These are phyloP conservation scores for Drosophila tripunctata DNA, from an alignment of 2,888 invertebrate species.

Conservation along the genomic window DNA sequence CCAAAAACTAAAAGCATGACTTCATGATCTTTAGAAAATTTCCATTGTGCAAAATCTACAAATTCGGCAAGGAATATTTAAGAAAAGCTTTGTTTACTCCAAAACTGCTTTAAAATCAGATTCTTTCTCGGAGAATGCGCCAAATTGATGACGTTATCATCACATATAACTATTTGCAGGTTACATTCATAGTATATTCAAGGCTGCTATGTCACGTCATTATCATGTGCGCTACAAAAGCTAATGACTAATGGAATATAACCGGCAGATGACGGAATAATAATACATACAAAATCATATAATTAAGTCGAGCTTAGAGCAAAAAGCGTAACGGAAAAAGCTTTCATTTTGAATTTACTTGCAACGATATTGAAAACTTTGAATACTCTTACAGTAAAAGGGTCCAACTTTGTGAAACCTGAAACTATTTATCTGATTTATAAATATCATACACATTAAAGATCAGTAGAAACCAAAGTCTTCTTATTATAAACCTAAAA, in stretches of 20 bases:
- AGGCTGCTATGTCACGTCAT: background rate
- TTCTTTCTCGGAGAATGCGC: background rate
- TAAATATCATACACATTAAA: background rate
- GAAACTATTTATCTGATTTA: too few species aligned
- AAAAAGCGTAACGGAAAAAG: constrained; percentile 1
- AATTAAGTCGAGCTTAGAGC: background rate
- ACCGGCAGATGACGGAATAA: constrained; percentile 48
- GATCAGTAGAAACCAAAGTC: too few species aligned
- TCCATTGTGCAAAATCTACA: too few species aligned
- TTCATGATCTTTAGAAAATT: too few species aligned
- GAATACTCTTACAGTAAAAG: background rate
- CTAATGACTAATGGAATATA: constrained; percentile 44
- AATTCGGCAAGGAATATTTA: too few species aligned
- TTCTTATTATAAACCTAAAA: too few species aligned
- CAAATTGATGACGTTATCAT: constrained; percentile 42
- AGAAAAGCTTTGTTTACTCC: background rate
- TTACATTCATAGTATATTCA: background rate
- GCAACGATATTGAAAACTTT: constrained; percentile 10
- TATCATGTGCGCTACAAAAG: constrained; percentile 8
- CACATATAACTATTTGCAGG: background rate
- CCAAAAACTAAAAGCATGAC: too few species aligned
- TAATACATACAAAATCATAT: background rate
- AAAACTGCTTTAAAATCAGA: background rate
- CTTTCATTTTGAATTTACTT: background rate
- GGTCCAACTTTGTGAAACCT: too few species aligned